Evolutionary conservation across 2,113 vertebrate species (phyloP), one percentile per base, ranked within the genome.

Genomic region (Seriola quinqueradiata): DNA sequence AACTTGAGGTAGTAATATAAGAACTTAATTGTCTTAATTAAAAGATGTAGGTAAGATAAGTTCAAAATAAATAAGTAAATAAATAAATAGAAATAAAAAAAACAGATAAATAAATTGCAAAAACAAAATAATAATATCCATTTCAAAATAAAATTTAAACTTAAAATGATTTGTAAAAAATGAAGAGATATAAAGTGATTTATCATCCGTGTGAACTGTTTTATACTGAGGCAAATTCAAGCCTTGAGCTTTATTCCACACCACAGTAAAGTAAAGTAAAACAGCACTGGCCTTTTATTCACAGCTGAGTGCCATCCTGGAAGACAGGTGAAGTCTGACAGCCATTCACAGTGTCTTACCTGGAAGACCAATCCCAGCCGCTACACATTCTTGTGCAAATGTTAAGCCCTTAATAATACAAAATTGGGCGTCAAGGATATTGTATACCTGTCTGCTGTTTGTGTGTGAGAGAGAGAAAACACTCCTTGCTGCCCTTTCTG

Each of bases 401-500:
- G 77, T 83, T 82, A 83, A 68, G 46, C 25, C 58, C 64, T 21
- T 28, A 67, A 52, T 82, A 66, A 80, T 55, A 40, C 48, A 36
- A 69, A 79, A 86, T 8, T 77, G 9, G 59, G 32, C 4, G 19
- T 55, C 25, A 25, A 44, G 67, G 34, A 73, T 52, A 50, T 28
- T 9, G 28, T 54, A 4, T 32, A 13, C 52, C 17, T 34, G 8
- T 54, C 2, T 50, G 46, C 32, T 75, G 63, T 28, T 19, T 54
- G 34, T 42, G 46, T 44, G 25, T 13, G 74, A 9, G 21, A 38
- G 48, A 40, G 38, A 13, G 48, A 11, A 25, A 38, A 19, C 6
- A 36, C 70, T 38, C 68, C 59, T 83, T 44, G 84, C 74, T 82
- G 71, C 25, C 50, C 50, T 77, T 73, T 76, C 50, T 70, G 66